Conservation (phyloP, 2,797 vertebrate genomes). For the Thaleichthys pacificus region DNA sequence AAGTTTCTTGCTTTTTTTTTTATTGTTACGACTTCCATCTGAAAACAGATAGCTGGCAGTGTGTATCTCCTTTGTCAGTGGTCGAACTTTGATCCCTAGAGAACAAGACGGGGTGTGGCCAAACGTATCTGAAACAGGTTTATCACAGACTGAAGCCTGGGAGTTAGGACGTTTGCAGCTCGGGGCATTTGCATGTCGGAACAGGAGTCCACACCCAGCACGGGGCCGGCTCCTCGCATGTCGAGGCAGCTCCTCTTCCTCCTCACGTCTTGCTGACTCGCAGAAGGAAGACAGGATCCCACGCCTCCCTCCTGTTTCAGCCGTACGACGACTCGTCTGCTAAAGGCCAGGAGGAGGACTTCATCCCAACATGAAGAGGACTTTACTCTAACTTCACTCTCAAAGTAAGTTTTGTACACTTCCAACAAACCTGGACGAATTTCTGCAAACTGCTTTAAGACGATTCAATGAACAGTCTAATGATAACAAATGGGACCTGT, state of each 20-base stretch:
- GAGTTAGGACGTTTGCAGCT: conserved; percentile 62
- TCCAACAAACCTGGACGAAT: conserved; percentile 2
- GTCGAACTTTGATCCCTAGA: conserved; percentile 63
- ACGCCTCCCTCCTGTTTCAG: no score
- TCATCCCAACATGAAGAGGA: conserved; percentile 50
- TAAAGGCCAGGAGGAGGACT: conserved; percentile 39
- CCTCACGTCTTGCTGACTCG: conserved; percentile 29
- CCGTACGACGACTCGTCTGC: conserved; percentile 16
- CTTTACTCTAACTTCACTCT: conserved; percentile 48
- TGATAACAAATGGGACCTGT: neutral
- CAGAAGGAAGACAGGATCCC: no score
- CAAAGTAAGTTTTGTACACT: conserved; percentile 66
- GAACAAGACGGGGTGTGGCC: conserved; percentile 63
- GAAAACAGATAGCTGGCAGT: neutral
- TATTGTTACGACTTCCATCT: conserved; percentile 10
- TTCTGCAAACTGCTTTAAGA: conserved; percentile 22
- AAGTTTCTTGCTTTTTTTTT: neutral
- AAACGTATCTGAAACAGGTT: conserved; percentile 74
- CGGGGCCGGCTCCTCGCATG: conserved; percentile 64
- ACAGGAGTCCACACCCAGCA: conserved; percentile 85
- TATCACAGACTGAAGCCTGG: conserved; percentile 53
- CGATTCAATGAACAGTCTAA: neutral
- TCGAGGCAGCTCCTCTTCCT: conserved; percentile 67
- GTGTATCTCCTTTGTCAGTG: conserved; percentile 40
- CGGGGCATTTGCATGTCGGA: conserved; percentile 79